A percentile compares a stretch with the other conserved stretches of the same genome.
Evolutionary conservation across 2,888 invertebrate genomes (phyloP).

Genomic region (Heteropelma amictum): DNA sequence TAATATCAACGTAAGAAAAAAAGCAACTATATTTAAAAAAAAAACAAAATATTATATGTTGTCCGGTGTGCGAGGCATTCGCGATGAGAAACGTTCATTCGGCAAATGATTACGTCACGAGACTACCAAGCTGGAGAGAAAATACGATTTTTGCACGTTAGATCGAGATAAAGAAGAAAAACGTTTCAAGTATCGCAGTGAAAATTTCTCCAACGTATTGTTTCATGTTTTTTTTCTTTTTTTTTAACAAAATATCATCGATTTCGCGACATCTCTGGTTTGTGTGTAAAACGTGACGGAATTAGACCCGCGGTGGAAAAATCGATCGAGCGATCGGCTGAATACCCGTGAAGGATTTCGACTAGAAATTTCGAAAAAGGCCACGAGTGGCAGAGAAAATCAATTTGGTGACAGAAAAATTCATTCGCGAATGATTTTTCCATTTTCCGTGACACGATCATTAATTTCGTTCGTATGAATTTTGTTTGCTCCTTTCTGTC

Average conservation of each 20-base stretch:
- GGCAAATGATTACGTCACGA: constrained; percentile 56
- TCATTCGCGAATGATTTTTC: neutral
- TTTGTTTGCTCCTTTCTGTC: neutral
- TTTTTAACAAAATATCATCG: constrained; percentile 1
- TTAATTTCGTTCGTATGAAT: neutral
- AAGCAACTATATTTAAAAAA: constrained; percentile 57
- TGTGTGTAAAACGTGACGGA: neutral
- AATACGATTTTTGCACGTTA: constrained; percentile 5
- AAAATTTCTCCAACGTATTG: too few species aligned
- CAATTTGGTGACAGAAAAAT: too few species aligned
- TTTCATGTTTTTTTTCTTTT: neutral
- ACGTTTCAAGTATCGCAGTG: neutral
- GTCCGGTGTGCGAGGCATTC: constrained; percentile 45
- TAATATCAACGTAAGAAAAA: constrained; percentile 62
- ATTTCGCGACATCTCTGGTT: neutral
- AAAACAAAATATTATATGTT: constrained; percentile 50
- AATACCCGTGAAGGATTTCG: neutral
- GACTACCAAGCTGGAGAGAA: constrained; percentile 38
- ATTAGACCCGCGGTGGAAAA: neutral
- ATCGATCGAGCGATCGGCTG: neutral
- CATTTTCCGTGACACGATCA: neutral
- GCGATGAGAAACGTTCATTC: constrained; percentile 51
- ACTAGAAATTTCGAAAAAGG: neutral
- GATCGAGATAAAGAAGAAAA: neutral
- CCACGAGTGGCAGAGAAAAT: too few species aligned